Percentiles rank a stretch among this genome's conserved stretches.
Evolutionary conservation across 2,797 vertebrate species (phyloP).

Genomic region (Glossophaga mutica): DNA sequence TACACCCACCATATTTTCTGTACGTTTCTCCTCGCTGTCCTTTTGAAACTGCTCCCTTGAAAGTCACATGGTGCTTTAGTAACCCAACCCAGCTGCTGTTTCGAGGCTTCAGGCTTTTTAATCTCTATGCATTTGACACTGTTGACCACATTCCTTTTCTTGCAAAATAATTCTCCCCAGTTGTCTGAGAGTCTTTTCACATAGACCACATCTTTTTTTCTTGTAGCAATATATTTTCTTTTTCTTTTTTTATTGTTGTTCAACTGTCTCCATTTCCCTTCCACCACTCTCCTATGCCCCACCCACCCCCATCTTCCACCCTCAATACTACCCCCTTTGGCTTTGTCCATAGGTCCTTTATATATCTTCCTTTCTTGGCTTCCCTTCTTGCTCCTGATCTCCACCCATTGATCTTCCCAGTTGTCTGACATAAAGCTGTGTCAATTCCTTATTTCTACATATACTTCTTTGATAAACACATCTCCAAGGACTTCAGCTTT

Average conservation of each 20-base stretch:
- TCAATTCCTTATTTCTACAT: not conserved
- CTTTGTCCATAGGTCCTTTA: no score
- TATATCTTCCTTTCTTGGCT: not conserved
- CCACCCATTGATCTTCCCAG: not conserved
- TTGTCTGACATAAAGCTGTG: not conserved
- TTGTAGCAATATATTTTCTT: no score
- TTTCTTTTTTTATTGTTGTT: no score
- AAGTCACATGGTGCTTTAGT: not conserved
- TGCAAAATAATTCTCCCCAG: not conserved
- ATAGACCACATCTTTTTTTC: not conserved
- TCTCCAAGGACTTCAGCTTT: not conserved
- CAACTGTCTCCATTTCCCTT: no score
- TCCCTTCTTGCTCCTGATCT: not conserved
- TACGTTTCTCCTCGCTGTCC: not conserved
- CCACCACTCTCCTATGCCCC: no score
- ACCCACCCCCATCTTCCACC: no score
- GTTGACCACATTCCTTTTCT: not conserved
- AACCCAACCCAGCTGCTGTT: not conserved
- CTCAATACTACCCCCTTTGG: no score
- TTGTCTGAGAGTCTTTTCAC: not conserved
- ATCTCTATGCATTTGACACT: not conserved
- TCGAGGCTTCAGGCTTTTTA: not conserved
- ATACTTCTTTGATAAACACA: not conserved
- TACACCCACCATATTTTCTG: not conserved
- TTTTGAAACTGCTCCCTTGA: not conserved